Conservation (phyloP, 2,888 invertebrate genomes). For the Trissolcus japonicus region DNA sequence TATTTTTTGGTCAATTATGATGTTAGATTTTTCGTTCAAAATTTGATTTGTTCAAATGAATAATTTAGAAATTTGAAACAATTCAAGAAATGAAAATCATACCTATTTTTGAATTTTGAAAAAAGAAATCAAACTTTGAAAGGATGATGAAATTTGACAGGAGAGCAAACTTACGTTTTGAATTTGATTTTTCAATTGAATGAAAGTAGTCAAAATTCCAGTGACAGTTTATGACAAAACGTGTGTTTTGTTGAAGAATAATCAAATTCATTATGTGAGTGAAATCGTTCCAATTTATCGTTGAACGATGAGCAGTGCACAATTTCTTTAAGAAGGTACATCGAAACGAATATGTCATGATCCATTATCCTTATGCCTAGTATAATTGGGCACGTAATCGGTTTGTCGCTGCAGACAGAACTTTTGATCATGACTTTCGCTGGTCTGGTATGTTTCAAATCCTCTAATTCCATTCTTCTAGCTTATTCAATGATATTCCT, state of each 20-base stretch:
- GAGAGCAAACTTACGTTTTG: background rate
- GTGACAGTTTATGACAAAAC: conserved; percentile 6
- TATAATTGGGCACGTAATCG: conserved; percentile 60
- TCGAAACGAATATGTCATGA: conserved; percentile 4
- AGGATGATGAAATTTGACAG: background rate
- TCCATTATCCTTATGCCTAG: conserved; percentile 59
- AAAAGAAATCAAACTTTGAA: no score
- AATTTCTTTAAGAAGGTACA: conserved; percentile 4
- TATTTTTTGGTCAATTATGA: no score
- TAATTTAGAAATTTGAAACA: background rate
- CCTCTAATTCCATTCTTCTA: background rate
- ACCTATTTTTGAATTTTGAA: no score
- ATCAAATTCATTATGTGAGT: background rate
- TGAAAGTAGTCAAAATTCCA: conserved; percentile 20
- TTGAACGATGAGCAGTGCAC: background rate
- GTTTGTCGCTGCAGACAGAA: conserved; percentile 65
- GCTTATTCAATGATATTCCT: background rate
- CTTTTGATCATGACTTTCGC: conserved; percentile 67
- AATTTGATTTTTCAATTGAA: background rate
- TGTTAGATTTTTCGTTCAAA: background rate
- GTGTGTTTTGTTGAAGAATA: background rate
- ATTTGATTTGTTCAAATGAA: background rate
- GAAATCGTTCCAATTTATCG: background rate
- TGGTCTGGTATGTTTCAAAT: conserved; percentile 65
- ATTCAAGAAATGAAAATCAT: no score